Evolutionary conservation across 2,888 invertebrate species (phyloP), one percentile per base, ranked within the genome.

Genomic region (Colletes collaris): DNA sequence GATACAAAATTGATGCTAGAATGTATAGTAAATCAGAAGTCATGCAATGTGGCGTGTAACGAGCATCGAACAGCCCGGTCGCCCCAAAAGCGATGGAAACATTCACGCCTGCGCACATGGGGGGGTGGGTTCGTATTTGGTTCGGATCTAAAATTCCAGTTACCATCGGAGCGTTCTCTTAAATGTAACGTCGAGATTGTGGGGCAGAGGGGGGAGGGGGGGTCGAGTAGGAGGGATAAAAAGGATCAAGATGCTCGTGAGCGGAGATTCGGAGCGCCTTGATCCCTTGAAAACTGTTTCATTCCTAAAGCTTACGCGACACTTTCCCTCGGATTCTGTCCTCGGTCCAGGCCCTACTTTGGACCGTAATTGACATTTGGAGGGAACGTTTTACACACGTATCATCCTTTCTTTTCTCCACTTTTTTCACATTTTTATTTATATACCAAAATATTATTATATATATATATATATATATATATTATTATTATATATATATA

Each of bases 341-440:
- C 71, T 84, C 88, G 90, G 89, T 89, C 88, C 91, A 91, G 91
- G 91, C 91, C 91, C 91, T 91, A 91, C 90, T 90, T 91, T 90
- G 90, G 87, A 89, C 88, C 90, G 88, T 83, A 86, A 87, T 88
- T 87, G 87, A 86, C 84, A 87, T 83, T 79, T 85, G 83, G 85
- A 88, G 89, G 88, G 87, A 86, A 88, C 74, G 66, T 83, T 85
- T 83, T 66, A 78, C 35, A 59, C 44, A 59, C 59, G 64, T 56
- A 56, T 69, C 74, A 56, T 40, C 40, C 49, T 76, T 64, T 64
- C 58, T 65, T 59, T 55, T 60, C 50, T 49, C 27, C 68, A 49
- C 49, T 78, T 78, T 77, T 82, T 77, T 80, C 67, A 67, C 55
- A 59, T 69, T 70, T 79, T 71, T 49, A 49, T 87, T 83, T 85